Evolutionary conservation across 2,888 invertebrate species (phyloP), one percentile per base, ranked within the genome.

Genomic region (Heliconius aoede): DNA sequence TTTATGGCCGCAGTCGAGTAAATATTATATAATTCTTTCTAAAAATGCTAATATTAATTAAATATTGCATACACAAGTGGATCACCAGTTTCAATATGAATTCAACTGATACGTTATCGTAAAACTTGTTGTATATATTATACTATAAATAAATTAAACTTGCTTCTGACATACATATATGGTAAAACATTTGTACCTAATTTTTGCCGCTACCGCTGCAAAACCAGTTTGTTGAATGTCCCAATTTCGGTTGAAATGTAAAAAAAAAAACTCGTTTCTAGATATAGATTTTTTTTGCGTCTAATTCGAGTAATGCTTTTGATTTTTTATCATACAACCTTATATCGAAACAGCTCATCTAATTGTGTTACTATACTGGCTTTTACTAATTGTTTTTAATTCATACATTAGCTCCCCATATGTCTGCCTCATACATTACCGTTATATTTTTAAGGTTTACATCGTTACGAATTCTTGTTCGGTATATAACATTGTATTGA

Each of bases 141-240:
- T 24, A 21, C 36, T 72, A 60, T 61, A 73, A 55, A 30, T 40
- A 51, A 60, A 69, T 74, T 51, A 51, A 69, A 62, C 60, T 51
- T 73, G 18, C 65, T 32, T 69, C n/a, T 55, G 30, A n/a, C n/a
- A 51, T n/a, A 28, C 61, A 62, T 73, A 62, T 51, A 76, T 71
- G 73, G 61, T 55, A 64, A 71, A 76, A 36, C 69, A 74, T 73
- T 64, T 62, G 74, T 78, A 79, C 79, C 78, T 64, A 69, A 74
- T 79, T 79, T 79, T 78, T 78, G 71, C 46, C 55, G 26, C 68
- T 46, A 65, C 28, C 58, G 36, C 72, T 78, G 64, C 65, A 73
- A 74, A 79, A 79, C 78, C 64, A 46, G 78, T 76, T 76, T 55
- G 68, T 64, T 72, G 60, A 74, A 74, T 65, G 74, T 72, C 61